Conservation (phyloP, 1,140 invertebrate genomes). For the Microplitis demolitor region DNA sequence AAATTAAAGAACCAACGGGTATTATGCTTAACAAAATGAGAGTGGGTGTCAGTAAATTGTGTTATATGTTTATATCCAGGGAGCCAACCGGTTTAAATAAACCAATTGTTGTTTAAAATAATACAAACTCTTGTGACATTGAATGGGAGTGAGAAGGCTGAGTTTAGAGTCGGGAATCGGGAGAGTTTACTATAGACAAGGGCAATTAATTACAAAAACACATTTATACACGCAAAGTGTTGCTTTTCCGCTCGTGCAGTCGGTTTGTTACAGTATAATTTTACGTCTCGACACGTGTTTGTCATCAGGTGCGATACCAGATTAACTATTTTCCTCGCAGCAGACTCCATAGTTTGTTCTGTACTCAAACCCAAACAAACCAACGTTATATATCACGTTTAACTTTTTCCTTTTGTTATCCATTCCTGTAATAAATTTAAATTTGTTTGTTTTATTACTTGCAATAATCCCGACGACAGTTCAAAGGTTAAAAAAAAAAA, state of each 20-base stretch:
- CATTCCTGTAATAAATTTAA: too few species aligned
- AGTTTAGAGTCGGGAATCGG: too few species aligned
- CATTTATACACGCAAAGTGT: neutral
- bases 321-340: too few species aligned
- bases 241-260: neutral
- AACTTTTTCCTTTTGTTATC: too few species aligned
- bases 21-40: neutral
- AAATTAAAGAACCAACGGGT: neutral
- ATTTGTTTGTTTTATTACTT: too few species aligned
- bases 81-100: neutral
- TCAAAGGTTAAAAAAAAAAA: too few species aligned
- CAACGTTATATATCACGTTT: too few species aligned
- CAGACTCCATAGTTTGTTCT: too few species aligned
- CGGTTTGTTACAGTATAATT: neutral
- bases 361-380: too few species aligned
- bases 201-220: constrained; percentile 1
- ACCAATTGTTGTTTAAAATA: neutral
- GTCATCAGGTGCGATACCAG: neutral
- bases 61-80: neutral
- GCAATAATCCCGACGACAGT: too few species aligned
- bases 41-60: neutral
- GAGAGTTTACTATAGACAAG: neutral
- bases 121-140: neutral
- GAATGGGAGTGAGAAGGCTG: too few species aligned
- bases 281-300: constrained; percentile 3